A percentile compares a stretch with the other conserved stretches of the same genome.
Evolutionary conservation across 2,113 vertebrate genomes (phyloP).

Genomic region (Heptranchias perlo): DNA sequence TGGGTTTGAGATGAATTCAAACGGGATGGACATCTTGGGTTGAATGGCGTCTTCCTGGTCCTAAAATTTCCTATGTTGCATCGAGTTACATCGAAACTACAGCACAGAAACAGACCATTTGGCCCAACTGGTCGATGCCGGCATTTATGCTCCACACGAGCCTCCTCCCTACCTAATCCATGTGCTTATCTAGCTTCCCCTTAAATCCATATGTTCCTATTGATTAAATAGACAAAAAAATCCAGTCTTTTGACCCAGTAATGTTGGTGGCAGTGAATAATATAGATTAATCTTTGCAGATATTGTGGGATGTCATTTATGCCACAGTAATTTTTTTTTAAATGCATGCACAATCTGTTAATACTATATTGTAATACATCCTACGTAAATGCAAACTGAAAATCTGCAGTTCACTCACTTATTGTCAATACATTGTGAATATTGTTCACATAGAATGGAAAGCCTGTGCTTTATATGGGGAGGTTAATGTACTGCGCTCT

Average conservation of each 20-base stretch:
- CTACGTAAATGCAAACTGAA: neutral
- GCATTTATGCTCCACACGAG: too few species aligned
- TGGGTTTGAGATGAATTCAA: neutral
- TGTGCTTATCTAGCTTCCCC: too few species aligned
- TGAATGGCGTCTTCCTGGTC: neutral
- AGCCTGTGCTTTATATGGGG: neutral
- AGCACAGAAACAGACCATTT: too few species aligned
- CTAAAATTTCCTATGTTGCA: neutral
- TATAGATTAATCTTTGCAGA: constrained; percentile 13
- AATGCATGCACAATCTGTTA: neutral
- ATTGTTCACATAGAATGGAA: neutral
- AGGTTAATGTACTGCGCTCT: neutral
- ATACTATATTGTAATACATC: neutral
- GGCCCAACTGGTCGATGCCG: too few species aligned
- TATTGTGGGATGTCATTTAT: neutral
- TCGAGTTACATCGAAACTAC: too few species aligned
- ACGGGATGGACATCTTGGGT: neutral
- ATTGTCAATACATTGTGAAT: neutral
- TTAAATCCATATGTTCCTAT: too few species aligned
- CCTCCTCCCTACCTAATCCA: too few species aligned
- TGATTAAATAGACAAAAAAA: neutral
- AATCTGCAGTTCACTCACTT: neutral
- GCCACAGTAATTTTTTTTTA: neutral
- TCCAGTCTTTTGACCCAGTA: neutral
- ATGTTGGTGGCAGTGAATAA: neutral